Conservation (phyloP, 1,140 invertebrate genomes). For the Frieseomelitta varia region DNA sequence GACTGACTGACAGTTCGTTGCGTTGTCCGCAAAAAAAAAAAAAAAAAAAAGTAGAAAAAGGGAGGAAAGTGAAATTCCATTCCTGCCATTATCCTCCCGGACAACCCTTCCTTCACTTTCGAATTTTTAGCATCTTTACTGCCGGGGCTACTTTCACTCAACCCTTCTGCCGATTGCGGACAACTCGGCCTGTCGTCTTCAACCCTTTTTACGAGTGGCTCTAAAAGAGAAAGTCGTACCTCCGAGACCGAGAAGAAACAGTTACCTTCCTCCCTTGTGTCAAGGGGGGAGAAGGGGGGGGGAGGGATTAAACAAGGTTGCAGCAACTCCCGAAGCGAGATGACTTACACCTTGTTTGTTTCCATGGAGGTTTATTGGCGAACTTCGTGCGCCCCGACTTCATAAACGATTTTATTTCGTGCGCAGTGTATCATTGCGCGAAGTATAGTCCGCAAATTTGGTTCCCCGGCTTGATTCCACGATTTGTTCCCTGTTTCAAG, state of each 20-base stretch:
- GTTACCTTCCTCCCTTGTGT: too few relatives aligned
- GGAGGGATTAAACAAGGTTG: background rate
- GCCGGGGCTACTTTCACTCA: constrained; percentile 68
- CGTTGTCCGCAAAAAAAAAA: constrained; percentile 5
- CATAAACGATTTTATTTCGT: constrained; percentile 43
- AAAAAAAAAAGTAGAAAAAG: too few relatives aligned
- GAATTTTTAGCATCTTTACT: constrained; percentile 71
- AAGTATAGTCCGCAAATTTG: background rate
- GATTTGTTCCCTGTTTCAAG: background rate
- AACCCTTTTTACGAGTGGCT: constrained; percentile 73
- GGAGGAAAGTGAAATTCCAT: constrained; percentile 71
- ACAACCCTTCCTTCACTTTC: constrained; percentile 77
- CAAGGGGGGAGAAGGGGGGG: too few relatives aligned
- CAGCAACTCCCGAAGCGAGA: background rate
- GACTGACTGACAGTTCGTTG: background rate
- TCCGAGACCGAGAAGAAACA: background rate
- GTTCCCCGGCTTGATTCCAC: background rate
- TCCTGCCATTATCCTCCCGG: constrained; percentile 31
- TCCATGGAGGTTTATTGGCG: constrained; percentile 36
- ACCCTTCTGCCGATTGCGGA: constrained; percentile 63
- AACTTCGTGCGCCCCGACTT: constrained; percentile 17
- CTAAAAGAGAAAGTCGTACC: constrained; percentile 73
- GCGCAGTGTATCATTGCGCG: background rate
- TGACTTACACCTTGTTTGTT: constrained; percentile 39
- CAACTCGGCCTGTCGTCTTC: constrained; percentile 51